phyloP scores from a whole-genome alignment of 2,888 invertebrate species.

The Sarcophaga caerulescens region DNA sequence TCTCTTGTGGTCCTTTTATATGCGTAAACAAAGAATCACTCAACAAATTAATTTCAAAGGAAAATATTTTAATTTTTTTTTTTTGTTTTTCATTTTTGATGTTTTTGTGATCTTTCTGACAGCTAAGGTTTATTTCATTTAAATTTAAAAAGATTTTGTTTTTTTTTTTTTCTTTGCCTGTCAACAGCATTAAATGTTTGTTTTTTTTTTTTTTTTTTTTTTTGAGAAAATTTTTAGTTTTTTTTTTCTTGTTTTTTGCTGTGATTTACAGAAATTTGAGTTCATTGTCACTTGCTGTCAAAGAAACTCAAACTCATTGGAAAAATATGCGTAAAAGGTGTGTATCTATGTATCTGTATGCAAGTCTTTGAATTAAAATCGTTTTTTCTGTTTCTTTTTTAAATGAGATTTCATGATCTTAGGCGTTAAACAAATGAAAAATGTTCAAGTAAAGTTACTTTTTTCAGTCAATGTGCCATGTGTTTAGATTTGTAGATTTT shows the following conservation, averaged over 20 bases:
- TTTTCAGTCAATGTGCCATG: neutral
- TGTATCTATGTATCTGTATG: neutral
- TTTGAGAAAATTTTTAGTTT: neutral
- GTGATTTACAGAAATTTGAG: slow-evolving; percentile 34
- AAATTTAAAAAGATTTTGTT: neutral
- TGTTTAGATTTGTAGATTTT: slow-evolving; percentile 52
- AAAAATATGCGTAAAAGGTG: slow-evolving; percentile 36
- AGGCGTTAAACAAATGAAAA: neutral
- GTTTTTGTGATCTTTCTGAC: slow-evolving; percentile 28
- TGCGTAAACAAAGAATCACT: neutral
- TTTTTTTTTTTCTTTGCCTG: neutral
- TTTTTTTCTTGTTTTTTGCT: neutral
- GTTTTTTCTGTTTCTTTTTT: neutral
- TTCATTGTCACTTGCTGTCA: slow-evolving; percentile 40
- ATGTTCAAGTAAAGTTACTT: neutral
- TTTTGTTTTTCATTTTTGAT: neutral
- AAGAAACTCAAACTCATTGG: slow-evolving; percentile 19
- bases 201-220: slow-evolving; percentile 14
- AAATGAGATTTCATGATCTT: neutral
- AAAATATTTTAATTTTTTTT: neutral
- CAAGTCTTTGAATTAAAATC: neutral
- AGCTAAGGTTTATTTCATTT: neutral
- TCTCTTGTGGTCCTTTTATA: neutral
- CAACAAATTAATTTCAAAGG: neutral
- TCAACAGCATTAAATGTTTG: slow-evolving; percentile 8